Conservation (phyloP, 2,113 vertebrate genomes). For the Bos javanicus region DNA sequence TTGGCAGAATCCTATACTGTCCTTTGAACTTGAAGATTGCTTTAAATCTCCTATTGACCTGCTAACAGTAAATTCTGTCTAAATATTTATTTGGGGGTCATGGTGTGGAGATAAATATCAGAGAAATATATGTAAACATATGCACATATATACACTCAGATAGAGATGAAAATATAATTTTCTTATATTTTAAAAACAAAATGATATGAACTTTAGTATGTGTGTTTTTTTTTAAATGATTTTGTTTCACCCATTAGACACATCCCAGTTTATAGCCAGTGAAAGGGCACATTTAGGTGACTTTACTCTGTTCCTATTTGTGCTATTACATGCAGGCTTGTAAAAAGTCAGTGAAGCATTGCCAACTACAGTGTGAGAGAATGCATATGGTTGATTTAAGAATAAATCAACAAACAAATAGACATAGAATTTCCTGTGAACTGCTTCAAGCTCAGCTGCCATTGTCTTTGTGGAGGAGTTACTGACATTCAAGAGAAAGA, state of each 20-base stretch:
- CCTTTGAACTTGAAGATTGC: not conserved
- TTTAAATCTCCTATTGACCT: conserved; percentile 11
- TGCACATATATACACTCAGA: not conserved
- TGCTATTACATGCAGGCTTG: not conserved
- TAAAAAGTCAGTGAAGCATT: not conserved
- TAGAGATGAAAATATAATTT: not conserved
- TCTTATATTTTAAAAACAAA: not conserved
- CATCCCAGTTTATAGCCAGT: not conserved
- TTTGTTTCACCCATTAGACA: not conserved
- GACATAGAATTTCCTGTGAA: not conserved
- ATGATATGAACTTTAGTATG: not conserved
- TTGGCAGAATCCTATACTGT: not conserved
- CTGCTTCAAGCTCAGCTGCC: not conserved
- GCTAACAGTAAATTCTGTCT: not conserved
- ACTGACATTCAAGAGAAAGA: not conserved
- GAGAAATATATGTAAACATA: not conserved
- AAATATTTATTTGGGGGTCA: conserved; percentile 46
- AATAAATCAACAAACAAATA: not conserved
- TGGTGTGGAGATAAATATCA: not conserved
- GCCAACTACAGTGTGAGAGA: not conserved
- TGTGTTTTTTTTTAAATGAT: not conserved
- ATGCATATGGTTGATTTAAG: not conserved
- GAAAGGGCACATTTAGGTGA: not conserved
- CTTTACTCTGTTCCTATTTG: not conserved
- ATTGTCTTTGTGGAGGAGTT: not conserved